A percentile compares a stretch with the other conserved stretches of the same genome.
These are phyloP conservation scores for Stenurella melanura DNA, from an alignment of 2,888 invertebrate species.

Conservation along the genomic window DNA sequence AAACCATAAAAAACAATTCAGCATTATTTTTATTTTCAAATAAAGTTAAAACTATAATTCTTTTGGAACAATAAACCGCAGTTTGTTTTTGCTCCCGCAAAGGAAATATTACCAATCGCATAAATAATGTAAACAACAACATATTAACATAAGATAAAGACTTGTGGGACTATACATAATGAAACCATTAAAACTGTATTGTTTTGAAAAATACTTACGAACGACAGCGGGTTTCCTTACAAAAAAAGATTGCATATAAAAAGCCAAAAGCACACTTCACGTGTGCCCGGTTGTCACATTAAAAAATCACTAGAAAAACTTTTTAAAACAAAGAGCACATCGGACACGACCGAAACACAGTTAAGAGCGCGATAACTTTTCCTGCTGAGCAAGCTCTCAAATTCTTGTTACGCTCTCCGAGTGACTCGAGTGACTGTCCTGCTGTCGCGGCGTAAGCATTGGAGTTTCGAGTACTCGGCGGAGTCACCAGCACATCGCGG, in stretches of 20 bases:
- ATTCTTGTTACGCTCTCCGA: constrained; percentile 46
- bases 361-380: constrained; percentile 34
- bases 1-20: not conserved
- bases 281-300: constrained; percentile 32
- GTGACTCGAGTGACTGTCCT: constrained; percentile 44
- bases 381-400: constrained; percentile 24
- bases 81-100: not conserved
- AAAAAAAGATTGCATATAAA: constrained; percentile 67
- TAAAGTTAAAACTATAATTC: not conserved
- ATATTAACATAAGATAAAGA: not conserved
- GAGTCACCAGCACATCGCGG: constrained; percentile 43
- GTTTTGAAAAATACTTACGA: constrained; percentile 57
- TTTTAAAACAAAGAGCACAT: constrained; percentile 19
- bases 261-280: constrained; percentile 34
- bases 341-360: constrained; percentile 27
- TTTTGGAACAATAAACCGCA: not conserved
- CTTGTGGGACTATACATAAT: not conserved
- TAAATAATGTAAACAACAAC: not conserved
- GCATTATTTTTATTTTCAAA: not conserved
- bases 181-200: not conserved
- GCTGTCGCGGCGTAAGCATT: constrained; percentile 45
- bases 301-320: constrained; percentile 31
- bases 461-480: constrained; percentile 44
- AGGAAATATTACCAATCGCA: not conserved
- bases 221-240: constrained; percentile 61